Conservation (phyloP, 2,797 vertebrate genomes). For the Thalassophryne amazonica region DNA sequence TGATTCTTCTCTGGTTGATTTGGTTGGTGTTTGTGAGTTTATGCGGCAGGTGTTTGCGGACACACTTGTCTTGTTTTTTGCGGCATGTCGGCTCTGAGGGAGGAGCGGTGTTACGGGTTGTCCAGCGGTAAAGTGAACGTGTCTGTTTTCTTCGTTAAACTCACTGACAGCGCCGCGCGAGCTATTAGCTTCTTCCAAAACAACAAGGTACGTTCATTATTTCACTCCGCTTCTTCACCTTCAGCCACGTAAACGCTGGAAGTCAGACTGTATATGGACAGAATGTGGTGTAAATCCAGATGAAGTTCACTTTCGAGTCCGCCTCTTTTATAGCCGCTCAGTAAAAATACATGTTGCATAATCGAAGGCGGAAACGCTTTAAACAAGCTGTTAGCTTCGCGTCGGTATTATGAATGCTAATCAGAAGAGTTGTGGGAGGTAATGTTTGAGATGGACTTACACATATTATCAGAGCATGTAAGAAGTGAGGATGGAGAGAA, state of each 20-base stretch:
- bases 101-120: slow-evolving; percentile 85
- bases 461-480: too few species aligned
- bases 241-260: too few species aligned
- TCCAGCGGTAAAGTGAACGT: slow-evolving; percentile 81
- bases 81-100: slow-evolving; percentile 85
- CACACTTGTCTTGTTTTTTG: not conserved
- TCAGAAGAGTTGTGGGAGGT: slow-evolving; percentile 1
- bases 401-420: slow-evolving; percentile 19
- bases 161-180: slow-evolving; percentile 90
- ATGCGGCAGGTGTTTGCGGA: not conserved
- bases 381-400: slow-evolving; percentile 28
- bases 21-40: not conserved
- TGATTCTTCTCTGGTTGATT: not conserved
- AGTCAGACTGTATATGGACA: too few species aligned
- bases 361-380: slow-evolving; percentile 51
- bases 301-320: slow-evolving; percentile 33
- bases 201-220: slow-evolving; percentile 73
- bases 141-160: slow-evolving; percentile 91
- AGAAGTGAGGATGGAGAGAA: not conserved
- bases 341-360: slow-evolving; percentile 56
- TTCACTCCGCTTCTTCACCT: not conserved
- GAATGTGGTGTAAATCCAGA: too few species aligned
- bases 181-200: slow-evolving; percentile 83
- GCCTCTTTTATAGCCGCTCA: slow-evolving; percentile 11
- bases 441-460: not conserved